Conservation (phyloP, 1,140 invertebrate species). For the Drosophila hydei region DNA sequence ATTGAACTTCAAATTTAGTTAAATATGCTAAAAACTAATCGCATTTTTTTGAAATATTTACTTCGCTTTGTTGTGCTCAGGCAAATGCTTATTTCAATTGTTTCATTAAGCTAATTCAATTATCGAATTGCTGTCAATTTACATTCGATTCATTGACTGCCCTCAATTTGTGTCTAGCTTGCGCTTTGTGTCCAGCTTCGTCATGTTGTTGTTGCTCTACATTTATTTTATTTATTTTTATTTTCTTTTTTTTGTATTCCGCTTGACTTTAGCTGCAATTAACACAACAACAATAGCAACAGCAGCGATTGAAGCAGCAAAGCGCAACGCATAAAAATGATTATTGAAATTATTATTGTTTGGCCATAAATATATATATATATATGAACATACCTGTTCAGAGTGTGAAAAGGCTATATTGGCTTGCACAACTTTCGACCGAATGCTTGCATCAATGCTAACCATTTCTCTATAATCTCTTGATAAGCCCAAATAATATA, state of each 20-base stretch:
- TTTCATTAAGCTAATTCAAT: slow-evolving; percentile 40
- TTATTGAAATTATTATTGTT: slow-evolving; percentile 7
- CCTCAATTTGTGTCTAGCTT: too few species aligned
- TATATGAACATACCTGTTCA: too few species aligned
- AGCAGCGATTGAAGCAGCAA: background rate
- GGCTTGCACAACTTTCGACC: too few species aligned
- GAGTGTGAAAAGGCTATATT: too few species aligned
- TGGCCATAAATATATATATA: background rate
- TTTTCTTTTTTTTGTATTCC: slow-evolving; percentile 22
- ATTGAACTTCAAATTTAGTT: background rate
- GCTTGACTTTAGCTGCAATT: slow-evolving; percentile 71
- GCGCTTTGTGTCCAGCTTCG: too few species aligned
- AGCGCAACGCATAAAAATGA: background rate
- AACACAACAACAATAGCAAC: slow-evolving; percentile 27
- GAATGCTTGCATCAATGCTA: too few species aligned
- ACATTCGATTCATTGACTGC: slow-evolving; percentile 64
- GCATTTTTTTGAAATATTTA: too few species aligned
- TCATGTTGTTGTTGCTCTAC: background rate
- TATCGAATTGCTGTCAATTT: slow-evolving; percentile 63
- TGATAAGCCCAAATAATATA: too few species aligned
- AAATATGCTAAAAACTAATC: slow-evolving; percentile 5
- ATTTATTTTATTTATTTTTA: slow-evolving; percentile 2
- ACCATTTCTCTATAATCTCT: too few species aligned
- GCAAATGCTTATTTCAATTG: slow-evolving; percentile 10
- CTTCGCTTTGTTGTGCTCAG: background rate